phyloP scores from a whole-genome alignment of 2,797 vertebrate species.

The Typhlichthys subterraneus region DNA sequence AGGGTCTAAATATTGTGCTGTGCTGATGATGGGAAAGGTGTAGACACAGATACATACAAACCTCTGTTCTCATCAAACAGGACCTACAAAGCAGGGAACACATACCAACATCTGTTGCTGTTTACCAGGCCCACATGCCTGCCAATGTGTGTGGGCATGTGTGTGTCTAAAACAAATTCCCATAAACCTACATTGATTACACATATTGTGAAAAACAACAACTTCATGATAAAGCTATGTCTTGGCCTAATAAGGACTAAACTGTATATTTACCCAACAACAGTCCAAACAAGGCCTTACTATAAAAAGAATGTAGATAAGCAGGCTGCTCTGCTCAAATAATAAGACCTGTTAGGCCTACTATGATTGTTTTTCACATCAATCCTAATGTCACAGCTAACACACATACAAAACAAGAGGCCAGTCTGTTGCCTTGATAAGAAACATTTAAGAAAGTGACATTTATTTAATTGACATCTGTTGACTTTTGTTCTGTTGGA shows the following conservation, averaged over 20 bases:
- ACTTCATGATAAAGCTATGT: slow-evolving; percentile 9
- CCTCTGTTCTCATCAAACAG: slow-evolving; percentile 16
- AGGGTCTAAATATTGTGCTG: background rate
- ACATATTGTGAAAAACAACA: slow-evolving; percentile 15
- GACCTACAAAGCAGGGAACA: slow-evolving; percentile 31
- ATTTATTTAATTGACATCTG: slow-evolving; percentile 31
- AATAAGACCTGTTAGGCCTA: no score
- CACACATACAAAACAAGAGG: background rate
- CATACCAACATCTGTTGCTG: slow-evolving; percentile 35
- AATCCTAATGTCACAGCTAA: background rate
- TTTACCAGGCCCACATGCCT: slow-evolving; percentile 35
- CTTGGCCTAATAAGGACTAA: slow-evolving; percentile 17
- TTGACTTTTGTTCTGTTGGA: slow-evolving; percentile 11
- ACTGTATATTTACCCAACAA: slow-evolving; percentile 10
- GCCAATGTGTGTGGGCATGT: slow-evolving; percentile 12
- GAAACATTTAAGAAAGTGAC: slow-evolving; percentile 16
- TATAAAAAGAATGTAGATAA: slow-evolving; percentile 12
- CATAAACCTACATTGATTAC: slow-evolving; percentile 38
- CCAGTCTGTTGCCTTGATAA: slow-evolving; percentile 11
- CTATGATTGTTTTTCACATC: background rate
- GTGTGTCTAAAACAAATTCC: slow-evolving; percentile 23
- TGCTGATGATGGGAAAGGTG: slow-evolving; percentile 4
- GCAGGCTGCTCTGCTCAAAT: background rate
- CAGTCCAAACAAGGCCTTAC: slow-evolving; percentile 11
- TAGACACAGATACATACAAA: slow-evolving; percentile 1